These are phyloP conservation scores for Sardinella longiceps DNA, from an alignment of 2,797 vertebrate species.

Conservation along the genomic window DNA sequence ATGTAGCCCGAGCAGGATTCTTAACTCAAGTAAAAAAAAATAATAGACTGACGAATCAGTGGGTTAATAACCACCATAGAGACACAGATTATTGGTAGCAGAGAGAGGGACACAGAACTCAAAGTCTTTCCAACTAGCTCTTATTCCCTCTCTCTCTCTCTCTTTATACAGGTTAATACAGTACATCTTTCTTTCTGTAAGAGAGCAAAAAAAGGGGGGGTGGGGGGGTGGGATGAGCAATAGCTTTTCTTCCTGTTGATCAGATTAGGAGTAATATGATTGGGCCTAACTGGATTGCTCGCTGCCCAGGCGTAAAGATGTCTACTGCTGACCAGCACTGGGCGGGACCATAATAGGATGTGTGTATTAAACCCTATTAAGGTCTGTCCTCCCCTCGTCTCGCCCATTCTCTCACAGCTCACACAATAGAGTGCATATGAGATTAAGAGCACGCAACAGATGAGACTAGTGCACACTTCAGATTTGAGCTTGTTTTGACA, in stretches of 20 bases:
- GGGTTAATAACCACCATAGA: neutral
- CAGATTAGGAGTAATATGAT: slow-evolving; percentile 48
- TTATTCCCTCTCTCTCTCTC: slow-evolving; percentile 8
- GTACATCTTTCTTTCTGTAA: neutral
- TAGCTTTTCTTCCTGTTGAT: slow-evolving; percentile 49
- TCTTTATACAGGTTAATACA: neutral
- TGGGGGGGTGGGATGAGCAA: slow-evolving; percentile 22
- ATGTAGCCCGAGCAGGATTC: neutral
- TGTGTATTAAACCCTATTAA: slow-evolving; percentile 43
- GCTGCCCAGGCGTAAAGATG: slow-evolving; percentile 34
- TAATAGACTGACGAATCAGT: neutral
- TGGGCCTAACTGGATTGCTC: slow-evolving; percentile 47
- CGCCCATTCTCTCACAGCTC: slow-evolving; percentile 36
- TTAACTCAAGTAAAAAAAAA: too few relatives aligned
- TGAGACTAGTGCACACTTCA: neutral
- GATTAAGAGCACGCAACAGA: neutral
- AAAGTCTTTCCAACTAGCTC: neutral
- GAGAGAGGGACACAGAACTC: neutral
- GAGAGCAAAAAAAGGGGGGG: neutral
- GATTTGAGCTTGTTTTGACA: neutral
- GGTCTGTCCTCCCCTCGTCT: slow-evolving; percentile 37
- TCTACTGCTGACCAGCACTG: slow-evolving; percentile 38
- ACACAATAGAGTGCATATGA: slow-evolving; percentile 25
- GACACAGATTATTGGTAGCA: neutral
- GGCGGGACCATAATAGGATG: slow-evolving; percentile 36